Evolutionary conservation across 2,888 invertebrate species (phyloP).

Genomic region (Pseudolycoriella hygida): DNA sequence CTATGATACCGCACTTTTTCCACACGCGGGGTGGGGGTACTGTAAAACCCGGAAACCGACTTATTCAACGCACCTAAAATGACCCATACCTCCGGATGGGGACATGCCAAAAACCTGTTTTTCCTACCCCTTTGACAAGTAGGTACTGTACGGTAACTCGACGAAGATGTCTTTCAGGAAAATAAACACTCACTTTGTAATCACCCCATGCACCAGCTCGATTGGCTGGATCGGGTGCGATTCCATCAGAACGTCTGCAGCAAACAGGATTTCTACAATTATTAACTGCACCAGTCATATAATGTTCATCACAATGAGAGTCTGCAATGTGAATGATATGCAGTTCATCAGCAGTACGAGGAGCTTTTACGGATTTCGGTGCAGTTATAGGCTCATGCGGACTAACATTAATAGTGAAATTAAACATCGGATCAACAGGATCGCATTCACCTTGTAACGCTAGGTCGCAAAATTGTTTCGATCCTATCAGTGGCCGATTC

Average conservation of each 20-base stretch:
- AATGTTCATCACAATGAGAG: conserved; percentile 60
- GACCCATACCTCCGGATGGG: too few relatives aligned
- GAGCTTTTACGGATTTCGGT: conserved; percentile 18
- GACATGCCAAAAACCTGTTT: too few relatives aligned
- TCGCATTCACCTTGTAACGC: conserved; percentile 20
- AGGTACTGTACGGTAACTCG: too few relatives aligned
- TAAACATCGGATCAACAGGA: conserved; percentile 14
- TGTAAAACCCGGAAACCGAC: too few relatives aligned
- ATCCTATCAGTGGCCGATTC: too few relatives aligned
- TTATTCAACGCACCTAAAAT: too few relatives aligned
- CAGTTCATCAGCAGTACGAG: conserved; percentile 10
- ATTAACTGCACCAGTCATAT: conserved; percentile 46
- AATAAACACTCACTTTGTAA: too few relatives aligned
- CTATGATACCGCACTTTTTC: too few relatives aligned
- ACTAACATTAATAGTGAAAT: conserved; percentile 18
- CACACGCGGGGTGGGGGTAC: too few relatives aligned
- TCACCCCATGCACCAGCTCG: background rate
- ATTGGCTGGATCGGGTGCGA: conserved; percentile 21
- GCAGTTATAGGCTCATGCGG: conserved; percentile 10
- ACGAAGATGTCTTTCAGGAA: background rate
- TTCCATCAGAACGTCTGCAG: conserved; percentile 34
- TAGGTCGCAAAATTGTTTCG: conserved; percentile 17
- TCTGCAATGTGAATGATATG: conserved; percentile 29
- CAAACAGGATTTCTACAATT: conserved; percentile 61
- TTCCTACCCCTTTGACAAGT: too few relatives aligned